Conservation (phyloP, 2,888 invertebrate genomes). For the Pachliopta kotzebuea region DNA sequence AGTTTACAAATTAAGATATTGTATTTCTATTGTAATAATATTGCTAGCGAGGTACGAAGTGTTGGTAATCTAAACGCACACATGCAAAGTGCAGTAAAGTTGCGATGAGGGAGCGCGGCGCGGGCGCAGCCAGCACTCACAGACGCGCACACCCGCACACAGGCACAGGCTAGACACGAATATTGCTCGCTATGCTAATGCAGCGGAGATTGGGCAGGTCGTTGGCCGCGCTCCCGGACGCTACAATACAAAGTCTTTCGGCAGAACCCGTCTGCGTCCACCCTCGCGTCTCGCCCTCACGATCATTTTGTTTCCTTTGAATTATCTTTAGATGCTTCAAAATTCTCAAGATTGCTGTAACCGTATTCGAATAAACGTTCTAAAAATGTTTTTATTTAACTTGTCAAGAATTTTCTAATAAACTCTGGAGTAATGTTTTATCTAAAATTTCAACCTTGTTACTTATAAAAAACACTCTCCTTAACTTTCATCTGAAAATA, state of each 20-base stretch:
- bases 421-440: background rate
- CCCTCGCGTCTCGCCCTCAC: constrained; percentile 62
- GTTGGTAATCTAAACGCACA: constrained; percentile 34
- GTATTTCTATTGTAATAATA: background rate
- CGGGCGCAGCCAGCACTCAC: constrained; percentile 40
- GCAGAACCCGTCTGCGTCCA: constrained; percentile 68
- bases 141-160: constrained; percentile 37
- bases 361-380: background rate
- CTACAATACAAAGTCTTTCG: constrained; percentile 72
- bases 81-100: constrained; percentile 29
- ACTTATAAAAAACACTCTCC: no score
- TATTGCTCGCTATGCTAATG: constrained; percentile 81
- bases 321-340: constrained; percentile 27
- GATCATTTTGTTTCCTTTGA: constrained; percentile 30
- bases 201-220: constrained; percentile 81
- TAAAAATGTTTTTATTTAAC: background rate
- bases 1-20: background rate
- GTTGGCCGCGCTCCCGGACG: constrained; percentile 77
- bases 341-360: constrained; percentile 5
- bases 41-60: constrained; percentile 14
- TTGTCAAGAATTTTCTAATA: background rate
- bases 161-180: constrained; percentile 64
- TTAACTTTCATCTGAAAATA: background rate
- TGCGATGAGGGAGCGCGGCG: constrained; percentile 42
- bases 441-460: background rate